Evolutionary conservation across 2,797 vertebrate genomes (phyloP), one percentile per base, ranked within the genome.

Genomic region (Sebastes minor): DNA sequence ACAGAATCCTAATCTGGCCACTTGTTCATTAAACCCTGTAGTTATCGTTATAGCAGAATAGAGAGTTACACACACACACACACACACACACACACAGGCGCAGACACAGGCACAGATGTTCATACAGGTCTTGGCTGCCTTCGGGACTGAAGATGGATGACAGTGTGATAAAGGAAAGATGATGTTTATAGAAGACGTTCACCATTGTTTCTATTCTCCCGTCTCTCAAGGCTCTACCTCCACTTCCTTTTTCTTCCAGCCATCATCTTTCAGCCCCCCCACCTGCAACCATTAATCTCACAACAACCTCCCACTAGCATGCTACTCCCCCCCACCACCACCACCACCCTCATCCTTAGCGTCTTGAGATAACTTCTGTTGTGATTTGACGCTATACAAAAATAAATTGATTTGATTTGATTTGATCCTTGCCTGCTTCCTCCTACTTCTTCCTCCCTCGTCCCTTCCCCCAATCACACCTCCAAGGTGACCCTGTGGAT

Each of bases 401-500:
- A n/a, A n/a, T n/a, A n/a, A n/a, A n/a, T n/a, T n/a, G n/a, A n/a
- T n/a, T n/a, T n/a, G n/a, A n/a, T n/a, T n/a, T n/a, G n/a, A n/a
- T n/a, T n/a, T n/a, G n/a, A 42, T 86, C 67, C 70, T 63, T 56
- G 5, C 23, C 33, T 10, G n/a, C 61, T 76, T 77, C 61, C 52
- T 70, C 63, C 71, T 61, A 2, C 11, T 53, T 61, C 68, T 59
- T 78, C 20, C 22, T 82, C 61, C 69, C 59, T 49, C 11, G 75
- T 73, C 60, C 65, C 61, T 65, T 88, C 61, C 67, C 75, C 73
- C 71, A 73, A 66, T 78, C 78, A 71, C 63, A 79, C 64, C 83
- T 71, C 72, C 89, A 94, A 94, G 92, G 92, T 95, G 89, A 94
- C 91, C 89, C 85, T 72, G 77, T 52, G 77, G 66, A 69, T 75